Conservation (phyloP, 2,113 vertebrate species). For the Podocnemis expansa region DNA sequence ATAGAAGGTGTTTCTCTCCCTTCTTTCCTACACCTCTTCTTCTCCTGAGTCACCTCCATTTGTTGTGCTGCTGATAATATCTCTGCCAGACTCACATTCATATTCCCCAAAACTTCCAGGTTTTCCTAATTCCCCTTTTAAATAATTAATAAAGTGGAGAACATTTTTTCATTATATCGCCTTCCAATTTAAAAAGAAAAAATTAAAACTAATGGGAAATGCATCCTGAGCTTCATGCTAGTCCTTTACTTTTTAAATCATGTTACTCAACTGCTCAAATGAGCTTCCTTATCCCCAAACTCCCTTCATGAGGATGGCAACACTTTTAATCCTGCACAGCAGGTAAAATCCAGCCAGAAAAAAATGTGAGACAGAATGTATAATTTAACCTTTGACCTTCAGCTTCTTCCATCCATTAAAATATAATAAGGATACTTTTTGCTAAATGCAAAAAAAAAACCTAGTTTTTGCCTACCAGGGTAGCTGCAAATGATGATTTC, state of each 20-base stretch:
- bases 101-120: no score
- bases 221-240: neutral
- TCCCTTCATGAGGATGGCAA: neutral
- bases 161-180: neutral
- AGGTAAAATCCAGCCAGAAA: neutral
- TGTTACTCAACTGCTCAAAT: neutral
- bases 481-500: rapidly evolving
- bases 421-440: neutral
- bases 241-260: neutral
- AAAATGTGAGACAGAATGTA: rapidly evolving
- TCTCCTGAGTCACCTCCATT: neutral
- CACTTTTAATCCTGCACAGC: rapidly evolving
- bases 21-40: neutral
- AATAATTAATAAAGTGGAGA: neutral
- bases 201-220: rapidly evolving
- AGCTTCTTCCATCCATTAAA: neutral
- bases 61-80: neutral
- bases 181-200: neutral
- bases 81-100: neutral
- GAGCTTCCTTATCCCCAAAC: neutral
- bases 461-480: neutral
- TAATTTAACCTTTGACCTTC: neutral
- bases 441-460: neutral
- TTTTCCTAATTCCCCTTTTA: neutral
- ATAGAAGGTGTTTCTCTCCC: neutral